Base-by-base conservation (phyloP, 2,888 invertebrate genomes). In the Zaprionus lineosus region DNA sequence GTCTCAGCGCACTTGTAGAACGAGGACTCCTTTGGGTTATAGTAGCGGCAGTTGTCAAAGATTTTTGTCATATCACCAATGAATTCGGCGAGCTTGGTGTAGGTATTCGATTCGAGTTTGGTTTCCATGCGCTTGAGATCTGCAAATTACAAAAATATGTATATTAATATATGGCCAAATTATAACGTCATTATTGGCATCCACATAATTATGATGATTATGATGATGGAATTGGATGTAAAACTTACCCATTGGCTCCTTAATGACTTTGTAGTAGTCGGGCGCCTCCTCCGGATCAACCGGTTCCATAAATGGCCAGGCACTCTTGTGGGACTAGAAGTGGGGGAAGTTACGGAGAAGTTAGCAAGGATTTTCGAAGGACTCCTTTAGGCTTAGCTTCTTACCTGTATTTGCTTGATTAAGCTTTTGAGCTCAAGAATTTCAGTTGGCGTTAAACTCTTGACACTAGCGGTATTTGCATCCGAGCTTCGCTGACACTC, bases 21-120 rank as follows among this genome's bases (percentile, higher is more conserved):
- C 63, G 97, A 96, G 11, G 98, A 97, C 90, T 97, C 97, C 88
- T 96, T 95, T 58, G 97, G 96, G 91, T 98, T 98, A 91, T 98
- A 98, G 89, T 97, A 97, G 73, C 98, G 95, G 92, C 99, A 99
- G 91, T 99, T 99, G 91, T 99, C 98, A 91, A 99, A 98, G 88
- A 99, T 97, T 91, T 97, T 97, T 66, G 97, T 98, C 94, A 98
- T 97, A 90, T 99, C 99, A 89, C 97, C 97, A 87, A 98, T 96
- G 90, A 98, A 98, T 89, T 99, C 98, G 89, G 96, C 95, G 78
- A 98, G 92, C 88, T 94, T 95, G 87, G 93, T 94, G 90, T 98
- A 98, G 41, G 92, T 92, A 87, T 94, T 93, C 78, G 94, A 94
- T 86, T 94, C 94, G 88, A 98, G 94, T 91, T 96, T 95, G 69